These are phyloP conservation scores for Suricata suricatta DNA, from an alignment of 2,113 vertebrate genomes.

Conservation along the genomic window DNA sequence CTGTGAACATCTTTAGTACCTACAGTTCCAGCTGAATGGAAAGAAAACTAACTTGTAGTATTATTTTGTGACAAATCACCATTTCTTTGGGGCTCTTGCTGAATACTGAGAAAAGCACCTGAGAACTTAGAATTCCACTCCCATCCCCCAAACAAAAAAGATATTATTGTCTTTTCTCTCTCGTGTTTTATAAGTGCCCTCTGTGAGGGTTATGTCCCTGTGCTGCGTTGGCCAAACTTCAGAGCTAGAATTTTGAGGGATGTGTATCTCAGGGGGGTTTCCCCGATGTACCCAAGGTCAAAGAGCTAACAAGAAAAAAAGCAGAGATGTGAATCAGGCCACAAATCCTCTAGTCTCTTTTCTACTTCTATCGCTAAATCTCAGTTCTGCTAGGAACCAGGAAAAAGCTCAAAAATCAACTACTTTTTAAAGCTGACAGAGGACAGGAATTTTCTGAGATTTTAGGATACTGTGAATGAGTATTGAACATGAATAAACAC, in stretches of 20 bases:
- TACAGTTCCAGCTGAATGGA: not conserved
- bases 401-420: not conserved
- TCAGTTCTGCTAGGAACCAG: not conserved
- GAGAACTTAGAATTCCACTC: not conserved
- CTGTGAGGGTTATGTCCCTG: rapidly evolving
- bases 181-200: not conserved
- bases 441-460: not conserved
- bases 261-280: not conserved
- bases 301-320: not conserved
- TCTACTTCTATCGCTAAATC: not conserved
- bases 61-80: not conserved
- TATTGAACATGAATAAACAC: not conserved
- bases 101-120: not conserved
- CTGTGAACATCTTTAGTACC: not conserved
- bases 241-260: not conserved
- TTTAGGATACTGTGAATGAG: not conserved
- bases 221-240: not conserved
- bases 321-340: not conserved
- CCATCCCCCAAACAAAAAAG: rapidly evolving
- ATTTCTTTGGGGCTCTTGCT: not conserved
- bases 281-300: not conserved
- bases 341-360: not conserved
- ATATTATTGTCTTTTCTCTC: not conserved
- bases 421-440: not conserved
- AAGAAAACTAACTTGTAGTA: not conserved